These are phyloP conservation scores for Enoplosus armatus DNA, from an alignment of 2,797 vertebrate genomes.

Conservation along the genomic window DNA sequence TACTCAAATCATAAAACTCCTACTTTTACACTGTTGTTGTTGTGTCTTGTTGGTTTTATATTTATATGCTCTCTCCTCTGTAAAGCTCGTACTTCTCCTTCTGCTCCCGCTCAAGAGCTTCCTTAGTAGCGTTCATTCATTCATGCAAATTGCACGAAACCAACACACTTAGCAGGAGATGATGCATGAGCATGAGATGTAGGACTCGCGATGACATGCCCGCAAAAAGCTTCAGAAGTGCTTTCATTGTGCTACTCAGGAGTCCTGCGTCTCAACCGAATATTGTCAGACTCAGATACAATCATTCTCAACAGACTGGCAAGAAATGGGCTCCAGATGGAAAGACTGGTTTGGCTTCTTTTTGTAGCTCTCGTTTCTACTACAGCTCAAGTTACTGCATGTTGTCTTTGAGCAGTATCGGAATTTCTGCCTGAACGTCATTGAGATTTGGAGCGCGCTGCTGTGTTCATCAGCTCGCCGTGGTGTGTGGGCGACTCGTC, in stretches of 20 bases:
- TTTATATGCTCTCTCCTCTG: constrained; percentile 12
- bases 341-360: constrained; percentile 30
- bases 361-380: constrained; percentile 32
- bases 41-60: constrained; percentile 5
- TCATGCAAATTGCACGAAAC: constrained; percentile 63
- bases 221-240: constrained; percentile 47
- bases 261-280: constrained; percentile 18
- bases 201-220: constrained; percentile 24
- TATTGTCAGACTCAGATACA: constrained; percentile 40
- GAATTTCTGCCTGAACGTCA: constrained; percentile 47
- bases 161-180: constrained; percentile 39
- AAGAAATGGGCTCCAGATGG: constrained; percentile 58
- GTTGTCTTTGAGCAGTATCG: constrained; percentile 37
- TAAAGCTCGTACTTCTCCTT: neutral
- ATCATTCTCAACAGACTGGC: constrained; percentile 36
- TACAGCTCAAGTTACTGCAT: constrained; percentile 21
- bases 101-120: constrained; percentile 49
- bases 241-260: constrained; percentile 47
- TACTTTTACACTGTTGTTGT: constrained; percentile 17
- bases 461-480: constrained; percentile 34
- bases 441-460: constrained; percentile 42
- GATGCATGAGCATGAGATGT: constrained; percentile 50
- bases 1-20: neutral
- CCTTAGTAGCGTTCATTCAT: constrained; percentile 35
- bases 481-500: constrained; percentile 45